A percentile compares a stretch with the other conserved stretches of the same genome.
These are phyloP conservation scores for Rhopalosiphum padi DNA, from an alignment of 1,140 invertebrate species.

Conservation along the genomic window DNA sequence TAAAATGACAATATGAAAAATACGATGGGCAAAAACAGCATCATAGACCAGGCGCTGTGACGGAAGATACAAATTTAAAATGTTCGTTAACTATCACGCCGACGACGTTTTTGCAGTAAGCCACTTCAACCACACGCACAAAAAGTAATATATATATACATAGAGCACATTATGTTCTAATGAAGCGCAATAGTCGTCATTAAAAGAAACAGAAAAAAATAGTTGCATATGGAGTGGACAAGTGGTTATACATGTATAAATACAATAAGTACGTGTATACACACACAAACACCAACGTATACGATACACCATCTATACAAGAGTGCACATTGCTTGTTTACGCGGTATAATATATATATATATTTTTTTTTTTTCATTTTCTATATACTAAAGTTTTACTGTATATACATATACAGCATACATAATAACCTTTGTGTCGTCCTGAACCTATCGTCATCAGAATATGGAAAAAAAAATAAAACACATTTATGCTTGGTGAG, in stretches of 20 bases:
- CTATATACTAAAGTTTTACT: background rate
- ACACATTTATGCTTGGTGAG: background rate
- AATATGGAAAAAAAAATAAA: constrained; percentile 17
- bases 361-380: background rate
- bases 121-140: constrained; percentile 14
- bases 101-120: background rate
- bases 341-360: background rate
- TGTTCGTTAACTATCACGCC: background rate
- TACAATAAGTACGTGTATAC: background rate
- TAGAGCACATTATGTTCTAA: background rate
- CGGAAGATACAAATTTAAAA: background rate
- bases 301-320: background rate
- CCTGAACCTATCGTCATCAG: background rate
- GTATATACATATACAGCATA: background rate
- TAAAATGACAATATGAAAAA: constrained; percentile 57
- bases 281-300: background rate
- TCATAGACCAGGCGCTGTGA: background rate
- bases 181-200: constrained; percentile 46
- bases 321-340: constrained; percentile 28
- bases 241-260: background rate
- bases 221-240: background rate
- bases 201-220: constrained; percentile 40
- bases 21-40: background rate
- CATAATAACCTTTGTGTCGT: constrained; percentile 20
- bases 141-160: background rate